A percentile compares a stretch with the other conserved stretches of the same genome.
Evolutionary conservation across 2,113 vertebrate species (phyloP).

Genomic region (Lamprotornis superbus): DNA sequence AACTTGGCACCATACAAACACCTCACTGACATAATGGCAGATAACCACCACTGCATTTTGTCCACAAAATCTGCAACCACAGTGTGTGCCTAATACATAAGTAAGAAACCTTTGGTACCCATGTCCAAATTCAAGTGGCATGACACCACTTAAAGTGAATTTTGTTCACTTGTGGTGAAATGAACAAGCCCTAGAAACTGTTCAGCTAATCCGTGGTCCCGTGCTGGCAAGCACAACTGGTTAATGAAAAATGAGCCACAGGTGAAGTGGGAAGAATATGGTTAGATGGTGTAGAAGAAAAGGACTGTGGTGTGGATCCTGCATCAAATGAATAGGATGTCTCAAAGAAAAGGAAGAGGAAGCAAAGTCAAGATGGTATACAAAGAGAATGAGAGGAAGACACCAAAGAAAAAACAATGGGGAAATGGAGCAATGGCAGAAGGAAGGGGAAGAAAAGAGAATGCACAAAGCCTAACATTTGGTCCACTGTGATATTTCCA

Average conservation of each 20-base stretch:
- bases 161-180: neutral
- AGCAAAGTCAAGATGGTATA: neutral
- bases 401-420: neutral
- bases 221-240: fast-evolving
- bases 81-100: neutral
- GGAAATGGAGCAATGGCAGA: neutral
- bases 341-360: conserved; percentile 17
- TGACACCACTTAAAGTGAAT: neutral
- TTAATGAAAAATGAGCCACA: neutral
- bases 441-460: neutral
- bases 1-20: neutral
- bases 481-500: neutral
- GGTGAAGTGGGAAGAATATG: neutral
- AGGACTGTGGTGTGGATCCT: neutral
- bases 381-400: neutral
- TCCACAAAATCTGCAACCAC: neutral
- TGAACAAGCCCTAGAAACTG: neutral
- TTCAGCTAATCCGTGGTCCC: fast-evolving
- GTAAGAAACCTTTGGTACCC: neutral
- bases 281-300: neutral
- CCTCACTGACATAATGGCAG: neutral
- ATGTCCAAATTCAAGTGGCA: neutral
- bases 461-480: neutral
- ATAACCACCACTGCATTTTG: neutral
- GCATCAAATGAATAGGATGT: neutral